Evolutionary conservation across 2,888 invertebrate species (phyloP).

Genomic region (Fabriciana adippe): DNA sequence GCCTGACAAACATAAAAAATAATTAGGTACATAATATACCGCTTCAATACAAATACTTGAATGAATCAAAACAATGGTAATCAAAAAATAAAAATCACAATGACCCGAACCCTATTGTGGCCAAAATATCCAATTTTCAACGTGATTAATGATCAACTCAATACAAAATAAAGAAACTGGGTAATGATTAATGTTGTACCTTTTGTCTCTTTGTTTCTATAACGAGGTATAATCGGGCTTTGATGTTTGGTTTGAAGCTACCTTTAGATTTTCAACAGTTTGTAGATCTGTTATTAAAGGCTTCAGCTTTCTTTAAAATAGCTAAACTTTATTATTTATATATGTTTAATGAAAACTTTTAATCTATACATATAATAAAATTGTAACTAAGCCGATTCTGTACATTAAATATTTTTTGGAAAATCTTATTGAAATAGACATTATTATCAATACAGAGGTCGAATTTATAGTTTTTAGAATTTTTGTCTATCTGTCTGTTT

Average conservation of each 20-base stretch:
- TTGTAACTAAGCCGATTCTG: no score
- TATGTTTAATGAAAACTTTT: no score
- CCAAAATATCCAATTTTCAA: constrained; percentile 22
- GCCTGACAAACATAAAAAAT: no score
- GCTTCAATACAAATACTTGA: no score
- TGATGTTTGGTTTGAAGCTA: constrained; percentile 10
- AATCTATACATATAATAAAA: no score
- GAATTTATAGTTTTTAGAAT: no score
- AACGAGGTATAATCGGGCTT: constrained; percentile 15
- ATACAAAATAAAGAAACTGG: constrained; percentile 33
- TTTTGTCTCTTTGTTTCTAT: constrained; percentile 12
- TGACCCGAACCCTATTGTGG: not conserved
- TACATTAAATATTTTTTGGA: no score
- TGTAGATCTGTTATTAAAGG: not conserved
- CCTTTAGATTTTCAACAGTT: constrained; percentile 5
- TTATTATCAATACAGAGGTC: no score
- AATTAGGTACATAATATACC: no score
- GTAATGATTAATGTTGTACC: constrained; percentile 30
- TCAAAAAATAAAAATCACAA: not conserved
- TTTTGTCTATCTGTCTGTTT: no score
- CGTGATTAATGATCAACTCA: constrained; percentile 31
- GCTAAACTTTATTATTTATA: no score
- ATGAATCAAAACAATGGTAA: not conserved
- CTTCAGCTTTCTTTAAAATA: not conserved
- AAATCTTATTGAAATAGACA: no score